Evolutionary conservation across 2,797 vertebrate genomes (phyloP), one percentile per base, ranked within the genome.

Genomic region (Eptatretus atami): DNA sequence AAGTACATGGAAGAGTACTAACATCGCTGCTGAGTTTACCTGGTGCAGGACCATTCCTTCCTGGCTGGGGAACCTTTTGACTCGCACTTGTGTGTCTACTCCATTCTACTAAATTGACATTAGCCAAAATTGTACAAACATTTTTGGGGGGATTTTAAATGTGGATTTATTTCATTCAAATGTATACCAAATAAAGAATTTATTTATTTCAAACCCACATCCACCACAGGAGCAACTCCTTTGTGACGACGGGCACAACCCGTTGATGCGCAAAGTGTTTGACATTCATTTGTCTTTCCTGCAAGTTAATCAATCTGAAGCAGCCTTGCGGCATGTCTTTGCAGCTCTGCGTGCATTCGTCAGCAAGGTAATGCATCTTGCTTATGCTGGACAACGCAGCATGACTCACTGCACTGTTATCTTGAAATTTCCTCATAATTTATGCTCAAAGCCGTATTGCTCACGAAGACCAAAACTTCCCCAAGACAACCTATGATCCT

Each of bases 211-310:
- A 44, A 44, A 53, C 15, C 15, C 63, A 44, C 63, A 66, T 66
- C 14, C 54, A 66, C 73, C 71, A 64, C 74, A 96, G 92, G 83
- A 80, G 64, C 92, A 93, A 69, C 77, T 98, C 13, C 77, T 80
- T 69, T 72, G 77, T 9, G 90, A 98, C 72, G 77, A 88, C 0
- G 86, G 90, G 9, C 92, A 98, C 74, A 96, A 92, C 72, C 85
- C 83, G 1, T 76, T 98, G 72, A 98, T 98, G 88, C 95, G 95
- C 77, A 96, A 92, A 53, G 84, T 98, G 1, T 94, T 98, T 71
- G 83, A 90, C 69, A 86, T 96, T 24, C 84, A 90, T 69, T 72
- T 98, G 67, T 86, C 87, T 72, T 95, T 96, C 69, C 84, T 98
- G 72, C 84, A 86, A 74, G 92, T 92, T 73, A 80, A 90, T 67